phyloP scores from a whole-genome alignment of 2,888 invertebrate genomes.

The Thera britannica region DNA sequence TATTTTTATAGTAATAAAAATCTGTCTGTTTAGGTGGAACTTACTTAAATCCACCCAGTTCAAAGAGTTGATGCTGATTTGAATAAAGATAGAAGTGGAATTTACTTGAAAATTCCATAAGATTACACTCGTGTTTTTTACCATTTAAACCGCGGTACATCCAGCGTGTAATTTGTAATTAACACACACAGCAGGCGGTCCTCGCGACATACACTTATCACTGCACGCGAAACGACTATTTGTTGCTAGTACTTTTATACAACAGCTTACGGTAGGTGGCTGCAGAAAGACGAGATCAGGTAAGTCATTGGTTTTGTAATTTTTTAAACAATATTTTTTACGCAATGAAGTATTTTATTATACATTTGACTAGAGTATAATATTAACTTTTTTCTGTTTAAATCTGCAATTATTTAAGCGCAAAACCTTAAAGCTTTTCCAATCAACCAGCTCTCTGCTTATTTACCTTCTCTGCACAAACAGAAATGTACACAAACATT shows the following conservation, averaged over 20 bases:
- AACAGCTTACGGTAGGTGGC: neutral
- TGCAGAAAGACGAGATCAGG: slow-evolving; percentile 10
- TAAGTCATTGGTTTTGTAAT: slow-evolving; percentile 5
- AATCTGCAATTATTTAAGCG: neutral
- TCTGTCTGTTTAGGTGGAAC: no score
- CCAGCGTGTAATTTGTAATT: slow-evolving; percentile 17
- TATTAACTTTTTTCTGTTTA: neutral
- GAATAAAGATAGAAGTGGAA: no score
- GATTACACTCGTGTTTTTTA: neutral
- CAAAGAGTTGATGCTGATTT: no score
- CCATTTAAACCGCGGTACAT: neutral
- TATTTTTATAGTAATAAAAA: no score
- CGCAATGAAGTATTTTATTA: no score
- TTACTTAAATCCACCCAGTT: no score
- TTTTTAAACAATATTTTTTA: no score
- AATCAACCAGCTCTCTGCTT: neutral
- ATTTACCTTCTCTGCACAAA: slow-evolving; percentile 15
- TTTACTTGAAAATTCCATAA: no score
- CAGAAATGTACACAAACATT: slow-evolving; percentile 4
- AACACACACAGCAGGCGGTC: slow-evolving; percentile 13
- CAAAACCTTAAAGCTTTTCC: neutral
- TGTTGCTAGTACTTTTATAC: slow-evolving; percentile 5
- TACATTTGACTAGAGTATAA: neutral
- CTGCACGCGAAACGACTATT: slow-evolving; percentile 19
- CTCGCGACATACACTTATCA: slow-evolving; percentile 6